A percentile compares a stretch with the other conserved stretches of the same genome.
Conservation (phyloP, 2,113 vertebrate genomes). For the Oreochromis tanganicae region DNA sequence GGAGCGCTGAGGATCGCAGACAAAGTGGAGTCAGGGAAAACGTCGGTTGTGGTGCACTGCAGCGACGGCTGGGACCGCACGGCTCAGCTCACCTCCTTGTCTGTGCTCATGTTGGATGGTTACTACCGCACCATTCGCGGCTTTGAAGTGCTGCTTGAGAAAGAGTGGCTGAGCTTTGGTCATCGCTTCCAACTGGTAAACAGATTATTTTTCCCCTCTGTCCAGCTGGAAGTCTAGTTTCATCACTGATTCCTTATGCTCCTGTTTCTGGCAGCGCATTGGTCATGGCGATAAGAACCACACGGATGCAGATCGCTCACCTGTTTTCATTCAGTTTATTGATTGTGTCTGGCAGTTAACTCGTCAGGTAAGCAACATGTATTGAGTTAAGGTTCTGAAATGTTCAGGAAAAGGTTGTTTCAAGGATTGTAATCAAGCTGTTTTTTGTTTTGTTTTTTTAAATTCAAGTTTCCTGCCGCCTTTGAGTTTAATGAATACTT, state of each 20-base stretch:
- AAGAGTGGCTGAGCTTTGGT: slow-evolving; percentile 96
- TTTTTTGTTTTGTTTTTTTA: slow-evolving; percentile 33
- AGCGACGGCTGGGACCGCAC: slow-evolving; percentile 98
- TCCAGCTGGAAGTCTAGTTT: not conserved
- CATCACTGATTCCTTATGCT: not conserved
- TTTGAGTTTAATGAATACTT: slow-evolving; percentile 98
- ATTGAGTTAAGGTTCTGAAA: not conserved
- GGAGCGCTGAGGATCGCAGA: slow-evolving; percentile 93
- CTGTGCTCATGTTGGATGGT: slow-evolving; percentile 93
- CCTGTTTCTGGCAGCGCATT: slow-evolving; percentile 75
- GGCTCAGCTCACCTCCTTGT: slow-evolving; percentile 87
- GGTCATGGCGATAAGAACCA: slow-evolving; percentile 97
- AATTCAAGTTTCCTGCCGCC: slow-evolving; percentile 88
- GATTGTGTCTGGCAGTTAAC: slow-evolving; percentile 99
- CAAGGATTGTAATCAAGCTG: not conserved
- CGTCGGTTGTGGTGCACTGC: slow-evolving; percentile 92
- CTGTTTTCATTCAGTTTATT: slow-evolving; percentile 95
- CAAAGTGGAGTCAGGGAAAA: slow-evolving; percentile 94
- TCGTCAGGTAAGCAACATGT: slow-evolving; percentile 80
- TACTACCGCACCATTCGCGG: slow-evolving; percentile 89
- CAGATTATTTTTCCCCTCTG: not conserved
- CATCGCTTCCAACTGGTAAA: slow-evolving; percentile 93
- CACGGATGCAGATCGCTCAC: slow-evolving; percentile 90
- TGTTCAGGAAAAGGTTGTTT: not conserved
- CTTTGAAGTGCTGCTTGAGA: slow-evolving; percentile 92